Evolutionary conservation across 2,797 vertebrate species (phyloP).

Genomic region (Tokudaia muenninki): DNA sequence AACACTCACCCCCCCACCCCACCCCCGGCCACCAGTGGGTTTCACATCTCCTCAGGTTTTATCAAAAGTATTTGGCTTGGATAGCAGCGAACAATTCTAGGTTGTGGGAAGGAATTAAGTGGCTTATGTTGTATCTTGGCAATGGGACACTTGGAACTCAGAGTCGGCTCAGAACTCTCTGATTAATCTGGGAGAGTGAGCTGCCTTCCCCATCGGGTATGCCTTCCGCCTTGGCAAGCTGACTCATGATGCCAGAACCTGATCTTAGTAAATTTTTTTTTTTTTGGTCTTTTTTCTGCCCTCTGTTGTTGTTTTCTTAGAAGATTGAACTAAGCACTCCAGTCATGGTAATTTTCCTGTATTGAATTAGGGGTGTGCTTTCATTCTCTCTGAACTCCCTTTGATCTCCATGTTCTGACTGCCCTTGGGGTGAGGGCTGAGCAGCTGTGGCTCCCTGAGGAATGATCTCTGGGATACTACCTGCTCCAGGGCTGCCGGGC

Average conservation of each 20-base stretch:
- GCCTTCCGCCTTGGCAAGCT: constrained; percentile 71
- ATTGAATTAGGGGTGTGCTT: constrained; percentile 81
- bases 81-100: constrained; percentile 71
- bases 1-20: not conserved
- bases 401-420: constrained; percentile 81
- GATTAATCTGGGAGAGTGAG: constrained; percentile 70
- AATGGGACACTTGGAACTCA: constrained; percentile 70
- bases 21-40: not conserved
- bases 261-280: constrained; percentile 63
- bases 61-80: constrained; percentile 69
- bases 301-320: constrained; percentile 76
- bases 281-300: not conserved
- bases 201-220: constrained; percentile 72
- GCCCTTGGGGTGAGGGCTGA: constrained; percentile 75
- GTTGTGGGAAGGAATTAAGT: constrained; percentile 80
- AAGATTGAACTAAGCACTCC: constrained; percentile 79
- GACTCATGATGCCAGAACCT: constrained; percentile 74
- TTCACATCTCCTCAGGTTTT: constrained; percentile 72
- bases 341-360: constrained; percentile 81
- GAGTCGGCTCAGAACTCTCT: constrained; percentile 54
- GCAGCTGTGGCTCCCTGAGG: constrained; percentile 43
- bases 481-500: not conserved
- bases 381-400: constrained; percentile 77
- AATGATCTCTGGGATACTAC: not conserved
- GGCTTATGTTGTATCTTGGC: constrained; percentile 73